Base-by-base conservation (phyloP, 2,113 vertebrate genomes). In the Tachysurus vachellii region DNA sequence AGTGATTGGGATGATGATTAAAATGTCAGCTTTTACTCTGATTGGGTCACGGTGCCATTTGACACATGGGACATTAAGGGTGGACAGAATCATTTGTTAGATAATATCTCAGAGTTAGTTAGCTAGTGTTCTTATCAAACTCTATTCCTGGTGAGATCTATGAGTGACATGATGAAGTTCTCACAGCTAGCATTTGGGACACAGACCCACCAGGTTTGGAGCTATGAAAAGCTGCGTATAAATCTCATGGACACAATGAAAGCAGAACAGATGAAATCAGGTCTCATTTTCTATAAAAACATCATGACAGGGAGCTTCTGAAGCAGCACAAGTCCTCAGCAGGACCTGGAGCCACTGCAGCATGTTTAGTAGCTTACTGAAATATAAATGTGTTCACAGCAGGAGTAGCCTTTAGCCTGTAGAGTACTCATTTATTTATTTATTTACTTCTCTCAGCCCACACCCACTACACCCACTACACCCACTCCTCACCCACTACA, bases 231-330 rank as follows among this genome's bases (percentile, higher is more conserved):
- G 66, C 80, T 54, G 23, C 28, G 57, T 54, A 88, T 89, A 88
- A 90, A 91, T 91, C 91, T 86, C 50, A 59, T 1, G 59, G 88
- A 80, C 83, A 85, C 89, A 85, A 66, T 89, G 83, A 87, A 90
- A 90, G 59, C 88, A 89, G 85, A 82, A 75, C 79, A 70, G 47
- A 59, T 54, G 17, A 71, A 86, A 66, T 53, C 70, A 84, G 83
- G 68, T 81, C 86, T 87, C 56, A 36, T 70, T 75, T 85, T 80
- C 79, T 80, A 59, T 80, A 36, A 80, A 36, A 80, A 42, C 31
- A 59, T 59, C 79, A 80, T 59, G 14, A 31, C 56, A 53, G 23
- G 47, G 47, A 31, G 26, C 53, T 17, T 56, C 76, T 5, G 11
- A 31, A 10, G 31, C 77, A 56, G n/a, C 77, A 80, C 2, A 16